A percentile compares a stretch with the other conserved stretches of the same genome.
Conservation (phyloP, 2,113 vertebrate genomes). For the Hystrix brachyura region DNA sequence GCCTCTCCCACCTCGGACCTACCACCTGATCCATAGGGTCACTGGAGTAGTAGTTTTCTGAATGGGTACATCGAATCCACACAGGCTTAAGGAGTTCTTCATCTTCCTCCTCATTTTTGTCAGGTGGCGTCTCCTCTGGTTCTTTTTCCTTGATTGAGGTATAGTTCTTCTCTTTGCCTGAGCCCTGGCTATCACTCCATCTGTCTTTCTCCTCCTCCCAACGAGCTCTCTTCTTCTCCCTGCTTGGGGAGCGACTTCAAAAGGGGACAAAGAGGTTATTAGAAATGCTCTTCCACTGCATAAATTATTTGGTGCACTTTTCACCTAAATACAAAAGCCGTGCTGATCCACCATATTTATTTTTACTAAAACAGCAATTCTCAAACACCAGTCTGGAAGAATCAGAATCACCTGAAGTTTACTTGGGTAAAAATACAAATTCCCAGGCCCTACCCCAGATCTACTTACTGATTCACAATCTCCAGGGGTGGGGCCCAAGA, state of each 20-base stretch:
- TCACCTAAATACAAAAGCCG: background rate
- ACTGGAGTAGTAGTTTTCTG: constrained; percentile 97
- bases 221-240: constrained; percentile 94
- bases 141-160: constrained; percentile 90
- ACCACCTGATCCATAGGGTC: constrained; percentile 99
- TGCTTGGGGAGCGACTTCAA: constrained; percentile 92
- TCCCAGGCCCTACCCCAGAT: constrained; percentile 69
- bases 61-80: constrained; percentile 98
- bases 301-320: background rate
- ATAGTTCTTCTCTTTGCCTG: constrained; percentile 88
- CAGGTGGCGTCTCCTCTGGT: constrained; percentile 86
- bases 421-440: constrained; percentile 77
- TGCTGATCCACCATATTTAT: background rate
- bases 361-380: constrained; percentile 22
- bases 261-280: constrained; percentile 51
- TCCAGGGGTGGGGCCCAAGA: constrained; percentile 76
- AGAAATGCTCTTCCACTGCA: background rate
- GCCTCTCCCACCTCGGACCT: constrained; percentile 70
- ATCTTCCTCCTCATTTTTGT: constrained; percentile 93
- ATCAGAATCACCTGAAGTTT: constrained; percentile 74
- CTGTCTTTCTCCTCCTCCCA: constrained; percentile 94
- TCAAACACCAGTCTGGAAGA: constrained; percentile 51
- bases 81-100: constrained; percentile 96
- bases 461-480: constrained; percentile 80
- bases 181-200: constrained; percentile 87